Evolutionary conservation across 2,888 invertebrate species (phyloP).

Genomic region (Scaptomyza tumidula): DNA sequence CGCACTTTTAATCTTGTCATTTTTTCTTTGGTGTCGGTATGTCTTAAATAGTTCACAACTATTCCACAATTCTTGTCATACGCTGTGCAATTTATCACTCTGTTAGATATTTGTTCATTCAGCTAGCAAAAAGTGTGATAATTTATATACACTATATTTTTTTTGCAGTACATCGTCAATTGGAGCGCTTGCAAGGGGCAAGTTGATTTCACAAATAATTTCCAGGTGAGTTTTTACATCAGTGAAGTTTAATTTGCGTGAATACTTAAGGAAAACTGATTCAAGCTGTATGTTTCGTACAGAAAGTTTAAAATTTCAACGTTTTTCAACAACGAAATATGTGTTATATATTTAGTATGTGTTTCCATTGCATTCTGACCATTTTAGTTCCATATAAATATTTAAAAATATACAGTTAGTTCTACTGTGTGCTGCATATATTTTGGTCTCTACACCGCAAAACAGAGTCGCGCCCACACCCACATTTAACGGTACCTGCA

Average conservation of each 20-base stretch:
- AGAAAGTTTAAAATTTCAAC: no score
- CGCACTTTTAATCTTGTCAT: slow-evolving; percentile 8
- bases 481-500: slow-evolving; percentile 19
- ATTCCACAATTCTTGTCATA: not conserved
- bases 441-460: slow-evolving; percentile 63
- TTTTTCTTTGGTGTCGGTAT: slow-evolving; percentile 4
- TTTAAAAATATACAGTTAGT: not conserved
- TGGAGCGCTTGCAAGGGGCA: slow-evolving; percentile 37
- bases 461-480: slow-evolving; percentile 49
- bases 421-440: slow-evolving; percentile 22
- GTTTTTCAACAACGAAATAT: no score
- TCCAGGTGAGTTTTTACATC: slow-evolving; percentile 40
- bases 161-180: slow-evolving; percentile 31
- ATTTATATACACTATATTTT: slow-evolving; percentile 3
- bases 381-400: not conserved
- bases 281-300: not conserved
- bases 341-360: no score
- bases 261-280: not conserved
- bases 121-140: not conserved
- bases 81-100: not conserved
- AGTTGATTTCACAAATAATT: slow-evolving; percentile 21
- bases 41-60: not conserved
- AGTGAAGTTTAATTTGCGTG: not conserved
- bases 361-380: no score
- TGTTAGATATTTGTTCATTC: not conserved